phyloP scores from a whole-genome alignment of 2,888 invertebrate species.

The Andrena marginata region DNA sequence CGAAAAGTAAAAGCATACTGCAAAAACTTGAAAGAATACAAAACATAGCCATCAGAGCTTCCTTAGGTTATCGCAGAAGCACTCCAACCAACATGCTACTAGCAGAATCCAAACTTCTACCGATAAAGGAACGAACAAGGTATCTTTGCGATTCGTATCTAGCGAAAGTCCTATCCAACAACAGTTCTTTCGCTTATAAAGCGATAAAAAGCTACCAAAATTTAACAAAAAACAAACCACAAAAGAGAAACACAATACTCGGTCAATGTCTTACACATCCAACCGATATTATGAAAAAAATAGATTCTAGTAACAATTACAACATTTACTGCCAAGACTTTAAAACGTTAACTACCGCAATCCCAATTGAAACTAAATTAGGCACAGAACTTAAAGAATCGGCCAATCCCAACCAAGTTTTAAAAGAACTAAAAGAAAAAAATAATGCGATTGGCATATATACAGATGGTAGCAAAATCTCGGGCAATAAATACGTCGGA shows the following conservation, averaged over 20 bases:
- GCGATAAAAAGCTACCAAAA: neutral
- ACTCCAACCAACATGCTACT: slow-evolving; percentile 8
- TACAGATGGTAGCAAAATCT: slow-evolving; percentile 17
- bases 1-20: neutral
- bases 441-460: neutral
- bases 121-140: neutral
- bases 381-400: neutral
- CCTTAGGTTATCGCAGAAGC: slow-evolving; percentile 5
- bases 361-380: neutral
- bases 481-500: neutral
- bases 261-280: neutral
- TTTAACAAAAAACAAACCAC: neutral
- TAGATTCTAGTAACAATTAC: neutral
- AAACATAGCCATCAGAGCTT: neutral
- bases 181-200: neutral
- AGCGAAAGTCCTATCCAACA: neutral
- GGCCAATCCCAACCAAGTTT: neutral
- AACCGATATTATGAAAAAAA: neutral
- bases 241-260: neutral
- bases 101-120: neutral
- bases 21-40: slow-evolving; percentile 16
- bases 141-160: neutral
- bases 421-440: neutral
- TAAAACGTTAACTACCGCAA: neutral
- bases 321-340: neutral